Evolutionary conservation across 2,888 invertebrate species (phyloP), one percentile per base, ranked within the genome.

Genomic region (Melinaea marsaeus): DNA sequence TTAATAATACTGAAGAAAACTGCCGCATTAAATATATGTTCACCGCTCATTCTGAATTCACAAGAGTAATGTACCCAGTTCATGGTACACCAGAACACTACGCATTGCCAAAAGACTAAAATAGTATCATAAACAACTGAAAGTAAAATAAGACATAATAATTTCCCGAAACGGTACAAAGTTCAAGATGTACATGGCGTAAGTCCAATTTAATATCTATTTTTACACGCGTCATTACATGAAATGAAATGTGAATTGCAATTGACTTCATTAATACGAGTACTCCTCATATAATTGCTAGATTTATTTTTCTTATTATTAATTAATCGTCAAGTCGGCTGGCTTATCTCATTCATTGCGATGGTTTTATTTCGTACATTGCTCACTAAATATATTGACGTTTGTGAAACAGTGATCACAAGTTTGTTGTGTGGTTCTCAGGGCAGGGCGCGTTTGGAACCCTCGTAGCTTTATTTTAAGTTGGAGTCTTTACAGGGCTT

Each of bases 101-200:
- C 45, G 58, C 61, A 58, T 68, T 86, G 88, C 88, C 88, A 88
- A 87, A 79, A 77, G 63, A 77, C 76, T 62, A 73, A 86, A 87
- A 87, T 88, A 88, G 83, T 81, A 61, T 67, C 67, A 77, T 77
- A 83, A 84, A 86, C 83, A 84, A 75, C 79, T 75, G 77, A 84
- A 86, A 84, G 79, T 81, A 78, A 78, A 78, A 73, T 80, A 78
- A 81, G 75, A 81, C 75, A 75, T 69, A 74, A 79, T 77, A 79
- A 85, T 87, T 88, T 84, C 86, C 88, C 79, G 84, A 80, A 85
- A 82, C 84, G 77, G 88, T 86, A 80, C 89, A 86, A 89, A 89
- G 90, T 88, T 86, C 89, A 84, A 76, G 71, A 74, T 76, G 72
- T 81, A 74, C 82, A 84, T 87, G 89, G 89, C 88, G 75, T 58